Base-by-base conservation (phyloP, 2,113 vertebrate species). In the Suncus etruscus region DNA sequence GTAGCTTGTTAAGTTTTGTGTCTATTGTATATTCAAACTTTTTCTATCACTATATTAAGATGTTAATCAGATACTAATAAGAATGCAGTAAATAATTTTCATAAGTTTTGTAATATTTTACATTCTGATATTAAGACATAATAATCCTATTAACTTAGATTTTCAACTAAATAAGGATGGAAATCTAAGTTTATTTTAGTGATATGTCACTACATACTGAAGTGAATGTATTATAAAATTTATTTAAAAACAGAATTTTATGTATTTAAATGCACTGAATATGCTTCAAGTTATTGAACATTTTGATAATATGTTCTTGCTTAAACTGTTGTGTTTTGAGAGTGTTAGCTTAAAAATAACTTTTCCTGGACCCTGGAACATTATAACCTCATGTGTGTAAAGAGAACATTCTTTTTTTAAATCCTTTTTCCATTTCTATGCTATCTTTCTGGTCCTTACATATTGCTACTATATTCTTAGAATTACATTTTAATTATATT, bases 1-100 rank as follows among this genome's bases (percentile, higher is more conserved):
- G 8, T 74, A 24, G 15, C 85, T 2, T 15, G 72, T 91, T 81
- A 85, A 86, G 20, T 65, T 83, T 89, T 20, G 3, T 65, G 32
- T 50, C 22, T 45, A 73, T 78, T 74, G 48, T 12, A 87, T 50
- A 29, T 32, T 86, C 65, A 73, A 75, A 68, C 8, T 7, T 90
- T 86, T 89, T 63, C 68, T 77, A 31, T 74, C 22, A 86, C 65
- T 29, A 75, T 72, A n/a, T 89, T 89, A 50, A 94, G 73, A 58
- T 81, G 39, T 9, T 25, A 48, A 83, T 0, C 65, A 8, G 39
- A 85, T 79, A 89, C 9, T 79, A 77, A 61, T 47, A 58, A 39
- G 16, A 70, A 50, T 80, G 1, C 1, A 61, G 54, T 51, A 91
- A 61, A 7, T 20, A 18, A 80, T 58, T 88, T 48, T 8, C 11